phyloP scores from a whole-genome alignment of 2,797 vertebrate species.

The Australoheros facetus region DNA sequence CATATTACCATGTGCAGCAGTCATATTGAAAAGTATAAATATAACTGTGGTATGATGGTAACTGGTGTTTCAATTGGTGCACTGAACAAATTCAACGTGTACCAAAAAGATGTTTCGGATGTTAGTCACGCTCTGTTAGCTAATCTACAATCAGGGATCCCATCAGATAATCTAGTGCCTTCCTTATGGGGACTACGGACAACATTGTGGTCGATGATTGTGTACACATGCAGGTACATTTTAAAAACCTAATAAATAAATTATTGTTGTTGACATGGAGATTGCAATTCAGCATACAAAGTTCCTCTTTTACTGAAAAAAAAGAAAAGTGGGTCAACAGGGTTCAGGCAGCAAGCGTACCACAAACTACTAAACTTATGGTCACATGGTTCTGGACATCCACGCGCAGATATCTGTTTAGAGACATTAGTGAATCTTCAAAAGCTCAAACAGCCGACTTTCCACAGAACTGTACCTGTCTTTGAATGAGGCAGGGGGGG shows the following conservation, averaged over 20 bases:
- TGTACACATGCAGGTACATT: no score
- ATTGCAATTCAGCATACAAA: no score
- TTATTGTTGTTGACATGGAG: no score
- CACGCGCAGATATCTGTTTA: no score
- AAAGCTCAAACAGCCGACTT: background rate
- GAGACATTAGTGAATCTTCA: background rate
- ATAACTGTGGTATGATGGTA: background rate
- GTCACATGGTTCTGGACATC: no score
- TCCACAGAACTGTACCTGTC: conserved; percentile 70
- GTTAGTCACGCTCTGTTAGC: background rate
- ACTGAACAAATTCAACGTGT: background rate
- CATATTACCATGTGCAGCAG: background rate
- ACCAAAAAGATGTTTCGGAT: background rate
- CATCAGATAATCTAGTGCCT: background rate
- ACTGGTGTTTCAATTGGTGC: background rate
- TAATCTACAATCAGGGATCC: background rate
- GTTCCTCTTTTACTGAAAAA: no score
- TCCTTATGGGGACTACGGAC: no score
- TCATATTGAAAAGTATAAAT: background rate
- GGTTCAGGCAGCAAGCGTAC: no score
- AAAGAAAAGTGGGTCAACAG: no score
- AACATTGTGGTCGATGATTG: no score
- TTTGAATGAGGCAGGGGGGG: conserved; percentile 75
- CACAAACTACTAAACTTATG: no score
- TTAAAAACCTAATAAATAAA: no score